phyloP scores from a whole-genome alignment of 2,888 invertebrate species.

The Hydrotaea diabolus region DNA sequence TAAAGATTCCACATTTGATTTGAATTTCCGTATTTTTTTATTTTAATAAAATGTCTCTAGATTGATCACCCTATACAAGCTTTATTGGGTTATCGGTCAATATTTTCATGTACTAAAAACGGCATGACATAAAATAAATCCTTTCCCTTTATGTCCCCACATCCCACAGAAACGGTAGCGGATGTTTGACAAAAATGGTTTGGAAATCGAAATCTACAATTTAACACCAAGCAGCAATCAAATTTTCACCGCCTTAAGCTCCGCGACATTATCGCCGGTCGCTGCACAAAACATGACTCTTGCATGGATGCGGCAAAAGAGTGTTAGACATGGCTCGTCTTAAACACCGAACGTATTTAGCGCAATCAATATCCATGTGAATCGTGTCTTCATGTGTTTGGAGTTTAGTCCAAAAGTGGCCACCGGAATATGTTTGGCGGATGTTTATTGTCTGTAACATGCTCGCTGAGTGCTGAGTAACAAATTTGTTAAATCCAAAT shows the following conservation, averaged over 20 bases:
- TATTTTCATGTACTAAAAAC: no score
- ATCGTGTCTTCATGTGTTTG: background rate
- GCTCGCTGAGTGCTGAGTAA: background rate
- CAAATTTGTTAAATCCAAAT: slow-evolving; percentile 46
- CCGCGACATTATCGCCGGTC: background rate
- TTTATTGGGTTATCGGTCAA: no score
- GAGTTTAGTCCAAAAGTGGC: background rate
- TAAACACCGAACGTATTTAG: background rate
- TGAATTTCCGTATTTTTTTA: no score
- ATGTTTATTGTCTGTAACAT: background rate
- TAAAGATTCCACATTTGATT: no score
- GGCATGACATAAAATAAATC: no score
- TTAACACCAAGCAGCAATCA: background rate
- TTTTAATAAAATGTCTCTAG: no score
- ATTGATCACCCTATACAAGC: no score
- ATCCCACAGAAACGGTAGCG: no score
- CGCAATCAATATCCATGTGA: slow-evolving; percentile 18
- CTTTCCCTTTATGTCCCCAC: no score
- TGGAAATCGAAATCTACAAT: background rate
- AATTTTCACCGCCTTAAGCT: slow-evolving; percentile 1
- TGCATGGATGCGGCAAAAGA: background rate
- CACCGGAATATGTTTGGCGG: slow-evolving; percentile 17
- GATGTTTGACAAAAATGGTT: no score
- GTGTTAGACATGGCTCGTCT: slow-evolving; percentile 24
- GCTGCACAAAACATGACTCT: background rate